These are phyloP conservation scores for Sturmia bella DNA, from an alignment of 2,888 invertebrate genomes.

Conservation along the genomic window DNA sequence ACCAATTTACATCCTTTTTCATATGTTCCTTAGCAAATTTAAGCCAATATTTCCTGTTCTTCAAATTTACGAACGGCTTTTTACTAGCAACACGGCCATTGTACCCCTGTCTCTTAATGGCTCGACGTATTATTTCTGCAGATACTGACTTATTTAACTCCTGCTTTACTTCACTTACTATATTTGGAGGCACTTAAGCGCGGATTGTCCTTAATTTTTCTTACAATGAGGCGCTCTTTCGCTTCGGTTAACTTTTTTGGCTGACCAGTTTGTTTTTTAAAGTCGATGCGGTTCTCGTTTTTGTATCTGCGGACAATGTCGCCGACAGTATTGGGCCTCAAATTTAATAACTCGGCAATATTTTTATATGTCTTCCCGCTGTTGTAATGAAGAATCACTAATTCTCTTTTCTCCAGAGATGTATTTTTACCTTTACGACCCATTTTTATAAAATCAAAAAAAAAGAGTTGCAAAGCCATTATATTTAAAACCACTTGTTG, in stretches of 20 bases:
- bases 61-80: neutral
- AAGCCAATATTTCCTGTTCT: neutral
- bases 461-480: too few species aligned
- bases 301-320: constrained; percentile 1
- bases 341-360: neutral
- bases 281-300: constrained; percentile 1
- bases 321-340: constrained; percentile 1
- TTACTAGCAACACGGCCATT: neutral
- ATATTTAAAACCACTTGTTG: too few species aligned
- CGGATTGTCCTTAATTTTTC: neutral
- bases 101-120: neutral
- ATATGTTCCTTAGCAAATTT: neutral
- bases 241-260: neutral
- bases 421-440: constrained; percentile 18
- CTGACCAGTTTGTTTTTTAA: neutral
- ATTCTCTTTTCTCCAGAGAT: constrained; percentile 12
- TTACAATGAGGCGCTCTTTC: too few species aligned
- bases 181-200: constrained; percentile 3
- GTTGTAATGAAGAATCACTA: constrained; percentile 17
- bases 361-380: constrained; percentile 2
- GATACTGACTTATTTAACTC: neutral
- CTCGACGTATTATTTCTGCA: neutral
- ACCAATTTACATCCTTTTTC: too few species aligned
- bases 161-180: neutral
- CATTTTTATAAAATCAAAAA: neutral